Conservation (phyloP, 2,113 vertebrate genomes). For the Odontesthes bonariensis region DNA sequence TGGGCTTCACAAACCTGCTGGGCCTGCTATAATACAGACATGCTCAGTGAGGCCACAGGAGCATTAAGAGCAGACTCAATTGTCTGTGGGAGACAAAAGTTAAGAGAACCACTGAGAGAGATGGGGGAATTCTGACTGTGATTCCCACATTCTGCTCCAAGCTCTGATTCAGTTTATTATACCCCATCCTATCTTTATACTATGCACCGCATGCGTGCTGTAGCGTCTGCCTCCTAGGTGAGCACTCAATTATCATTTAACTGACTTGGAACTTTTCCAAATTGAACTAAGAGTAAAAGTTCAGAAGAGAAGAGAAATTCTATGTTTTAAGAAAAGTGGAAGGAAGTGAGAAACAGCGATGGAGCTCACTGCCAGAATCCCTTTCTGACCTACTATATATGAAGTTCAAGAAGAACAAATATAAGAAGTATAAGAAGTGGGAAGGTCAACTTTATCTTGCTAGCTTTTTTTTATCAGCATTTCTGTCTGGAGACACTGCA, state of each 20-base stretch:
- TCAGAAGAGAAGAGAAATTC: slow-evolving; percentile 8
- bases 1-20: slow-evolving; percentile 52
- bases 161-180: slow-evolving; percentile 35
- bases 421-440: slow-evolving; percentile 5
- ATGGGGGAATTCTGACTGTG: slow-evolving; percentile 28
- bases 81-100: slow-evolving; percentile 42
- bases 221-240: slow-evolving; percentile 26
- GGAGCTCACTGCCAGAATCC: neutral
- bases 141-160: slow-evolving; percentile 63
- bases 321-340: neutral
- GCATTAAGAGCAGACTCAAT: slow-evolving; percentile 27
- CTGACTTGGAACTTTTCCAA: slow-evolving; percentile 25
- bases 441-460: slow-evolving; percentile 42
- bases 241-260: slow-evolving; percentile 38
- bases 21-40: slow-evolving; percentile 39
- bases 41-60: slow-evolving; percentile 37
- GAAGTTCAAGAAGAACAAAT: slow-evolving; percentile 4
- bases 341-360: neutral
- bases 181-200: slow-evolving; percentile 20
- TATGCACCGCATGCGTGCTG: slow-evolving; percentile 4
- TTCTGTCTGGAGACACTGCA: slow-evolving; percentile 41
- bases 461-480: slow-evolving; percentile 11
- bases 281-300: slow-evolving; percentile 30
- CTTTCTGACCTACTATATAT: slow-evolving; percentile 15
- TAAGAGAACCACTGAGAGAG: slow-evolving; percentile 11